Percentiles rank a stretch among this genome's conserved stretches.
phyloP scores from a whole-genome alignment of 2,888 invertebrate genomes.

The Drosophila niveifrons region DNA sequence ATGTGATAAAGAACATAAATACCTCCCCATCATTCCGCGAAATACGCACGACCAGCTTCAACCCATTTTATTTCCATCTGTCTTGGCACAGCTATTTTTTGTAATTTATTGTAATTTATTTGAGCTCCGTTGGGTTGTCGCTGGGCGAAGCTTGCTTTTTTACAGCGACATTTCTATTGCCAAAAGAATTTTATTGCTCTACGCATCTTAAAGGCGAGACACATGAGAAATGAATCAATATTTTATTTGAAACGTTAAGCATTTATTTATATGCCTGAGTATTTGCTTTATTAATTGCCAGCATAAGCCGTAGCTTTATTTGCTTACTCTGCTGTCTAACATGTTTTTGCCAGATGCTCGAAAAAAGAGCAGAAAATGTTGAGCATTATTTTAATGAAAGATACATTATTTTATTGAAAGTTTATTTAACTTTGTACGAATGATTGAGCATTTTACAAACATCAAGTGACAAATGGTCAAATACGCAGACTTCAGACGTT shows the following conservation, averaged over 20 bases:
- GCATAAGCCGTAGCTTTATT: neutral
- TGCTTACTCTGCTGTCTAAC: neutral
- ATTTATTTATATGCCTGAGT: slow-evolving; percentile 2
- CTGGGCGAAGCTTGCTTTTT: slow-evolving; percentile 5
- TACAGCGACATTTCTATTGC: slow-evolving; percentile 17
- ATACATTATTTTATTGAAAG: neutral
- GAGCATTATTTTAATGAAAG: neutral
- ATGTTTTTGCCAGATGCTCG: neutral
- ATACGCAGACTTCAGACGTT: neutral
- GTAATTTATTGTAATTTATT: slow-evolving; percentile 71
- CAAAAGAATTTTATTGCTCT: slow-evolving; percentile 35
- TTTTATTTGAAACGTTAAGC: slow-evolving; percentile 17
- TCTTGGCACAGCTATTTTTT: slow-evolving; percentile 22
- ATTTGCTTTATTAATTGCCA: slow-evolving; percentile 45
- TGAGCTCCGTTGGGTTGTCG: slow-evolving; percentile 5
- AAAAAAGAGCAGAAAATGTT: neutral
- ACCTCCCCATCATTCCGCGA: slow-evolving; percentile 11
- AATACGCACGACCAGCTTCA: slow-evolving; percentile 14
- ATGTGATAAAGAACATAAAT: slow-evolving; percentile 44
- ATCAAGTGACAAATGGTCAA: slow-evolving; percentile 1
- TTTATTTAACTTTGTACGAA: neutral
- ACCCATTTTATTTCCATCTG: slow-evolving; percentile 33
- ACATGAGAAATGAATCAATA: slow-evolving; percentile 44
- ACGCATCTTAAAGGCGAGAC: slow-evolving; percentile 13
- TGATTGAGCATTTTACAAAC: slow-evolving; percentile 5